Percentiles rank a stretch among this genome's conserved stretches.
Evolutionary conservation across 2,113 vertebrate species (phyloP).

Genomic region (Galbula dea): DNA sequence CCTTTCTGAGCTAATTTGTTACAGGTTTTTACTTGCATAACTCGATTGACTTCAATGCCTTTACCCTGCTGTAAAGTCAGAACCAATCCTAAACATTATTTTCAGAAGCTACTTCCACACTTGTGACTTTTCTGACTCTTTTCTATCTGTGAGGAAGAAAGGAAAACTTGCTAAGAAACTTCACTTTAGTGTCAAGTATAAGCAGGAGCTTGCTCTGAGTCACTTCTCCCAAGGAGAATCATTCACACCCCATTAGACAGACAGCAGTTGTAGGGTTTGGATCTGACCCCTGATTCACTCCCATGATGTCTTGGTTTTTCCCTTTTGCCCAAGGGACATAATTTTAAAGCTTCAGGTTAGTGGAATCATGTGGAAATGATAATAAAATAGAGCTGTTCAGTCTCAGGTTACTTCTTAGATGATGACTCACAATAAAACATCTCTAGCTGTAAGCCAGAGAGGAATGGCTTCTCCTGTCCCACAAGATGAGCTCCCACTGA

Average conservation of each 20-base stretch:
- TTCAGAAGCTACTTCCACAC: neutral
- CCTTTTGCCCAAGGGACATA: neutral
- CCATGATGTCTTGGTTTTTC: neutral
- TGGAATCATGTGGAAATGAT: neutral
- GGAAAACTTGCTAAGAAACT: neutral
- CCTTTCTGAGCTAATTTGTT: neutral
- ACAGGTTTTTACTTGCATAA: neutral
- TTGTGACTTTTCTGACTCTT: neutral
- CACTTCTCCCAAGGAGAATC: neutral
- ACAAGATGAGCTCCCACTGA: neutral
- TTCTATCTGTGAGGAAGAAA: neutral
- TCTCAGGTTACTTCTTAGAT: neutral
- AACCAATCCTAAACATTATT: neutral
- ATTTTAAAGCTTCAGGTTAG: neutral
- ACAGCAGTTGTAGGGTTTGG: neutral
- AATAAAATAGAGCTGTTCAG: neutral
- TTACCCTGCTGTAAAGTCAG: neutral
- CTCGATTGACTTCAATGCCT: neutral
- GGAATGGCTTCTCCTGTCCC: neutral
- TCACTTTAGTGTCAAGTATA: neutral
- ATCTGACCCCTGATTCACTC: neutral
- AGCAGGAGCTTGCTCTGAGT: neutral
- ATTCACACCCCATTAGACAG: neutral
- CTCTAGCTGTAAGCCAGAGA: neutral
- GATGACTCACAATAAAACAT: conserved; percentile 17